Base-by-base conservation (phyloP, 2,888 invertebrate genomes). In the Orthosia gracilis region DNA sequence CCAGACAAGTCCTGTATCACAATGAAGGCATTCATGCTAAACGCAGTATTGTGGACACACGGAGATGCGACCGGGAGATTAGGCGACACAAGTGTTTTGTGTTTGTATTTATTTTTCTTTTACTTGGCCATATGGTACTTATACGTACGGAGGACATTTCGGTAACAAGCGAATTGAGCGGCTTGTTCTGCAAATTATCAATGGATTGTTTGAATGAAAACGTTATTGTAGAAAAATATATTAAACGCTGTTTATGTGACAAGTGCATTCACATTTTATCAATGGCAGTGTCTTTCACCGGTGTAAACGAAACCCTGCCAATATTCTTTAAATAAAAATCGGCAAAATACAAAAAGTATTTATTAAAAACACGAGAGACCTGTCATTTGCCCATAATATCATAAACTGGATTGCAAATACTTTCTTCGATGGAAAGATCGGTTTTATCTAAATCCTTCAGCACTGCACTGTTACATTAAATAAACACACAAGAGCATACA, bases 1-100 rank as follows among this genome's bases (percentile, higher is more conserved):
- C 81, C 55, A 73, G 82, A 73, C 88, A 85, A 72, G 87, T 57
- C 75, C 87, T 80, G 90, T 87, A 88, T 91, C 78, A 90, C 89
- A 92, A 91, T 91, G 89, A 89, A 84, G 71, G 85, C 86, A 90
- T 91, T 91, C 88, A 91, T 73, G 77, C 68, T 73, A 69, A 76
- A 74, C 65, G 71, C 65, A 58, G 72, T 62, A 77, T 84, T 85
- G 77, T 85, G 66, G 65, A 71, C 82, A 55, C 61, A 61, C 57
- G 67, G 67, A 82, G 80, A 87, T 76, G 78, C 67, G 13, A 45
- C 59, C 11, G n/a, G 15, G 31, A 83, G 80, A 85, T 83, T 75
- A 82, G 69, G 57, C 69, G 66, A 82, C 78, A 76, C 80, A 79
- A 84, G 82, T 82, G 77, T 67, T 78, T 74, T 69, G 52, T 78